Base-by-base conservation (phyloP, 2,797 vertebrate species). In the Tenualosa ilisha region DNA sequence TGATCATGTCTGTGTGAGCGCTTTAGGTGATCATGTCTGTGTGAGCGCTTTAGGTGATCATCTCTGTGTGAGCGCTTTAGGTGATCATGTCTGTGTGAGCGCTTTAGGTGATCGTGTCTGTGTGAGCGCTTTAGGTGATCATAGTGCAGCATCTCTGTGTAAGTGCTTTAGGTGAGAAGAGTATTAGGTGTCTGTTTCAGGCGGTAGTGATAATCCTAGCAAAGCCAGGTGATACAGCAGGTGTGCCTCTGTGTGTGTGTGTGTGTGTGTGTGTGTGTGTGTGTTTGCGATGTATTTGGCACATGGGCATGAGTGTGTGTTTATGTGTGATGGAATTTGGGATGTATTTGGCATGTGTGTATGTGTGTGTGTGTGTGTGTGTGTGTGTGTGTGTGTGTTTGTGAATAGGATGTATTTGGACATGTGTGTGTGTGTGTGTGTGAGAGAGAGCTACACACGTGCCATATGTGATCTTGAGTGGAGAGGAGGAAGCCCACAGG, bases 371-470 rank as follows among this genome's bases (percentile, higher is more conserved):
- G 31, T 31, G 31, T 40, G 31, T 72, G 65, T 72, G 68, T 40
- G 68, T 75, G 68, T 75, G 68, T 40, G 68, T 75, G 68, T 75
- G 68, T 40, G 68, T 75, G 68, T 59, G 20, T 59, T 5, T 17
- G 13, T 40, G 31, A 37, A 15, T 43, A 31, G 31, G 15, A 75
- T 75, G 24, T 75, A 40, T 75, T 40, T 75, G 68, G 68, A 75
- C 40, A 26, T 72, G 65, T 72, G 68, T 40, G 68, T 75, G 68
- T 75, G 68, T 40, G 68, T 75, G 68, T 75, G 68, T 40, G 68
- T 75, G 68, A 15, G 92, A 90, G 82, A 91, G 91, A 88, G 91
- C 91, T 88, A 87, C 88, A 89, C 89, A 91, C 89, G 89, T 92
- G 93, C 92, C 92, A 92, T 31, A 40, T 43, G 68, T 75, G 37